These are phyloP conservation scores for Takifugu ocellatus DNA, from an alignment of 2,797 vertebrate species.

Conservation along the genomic window DNA sequence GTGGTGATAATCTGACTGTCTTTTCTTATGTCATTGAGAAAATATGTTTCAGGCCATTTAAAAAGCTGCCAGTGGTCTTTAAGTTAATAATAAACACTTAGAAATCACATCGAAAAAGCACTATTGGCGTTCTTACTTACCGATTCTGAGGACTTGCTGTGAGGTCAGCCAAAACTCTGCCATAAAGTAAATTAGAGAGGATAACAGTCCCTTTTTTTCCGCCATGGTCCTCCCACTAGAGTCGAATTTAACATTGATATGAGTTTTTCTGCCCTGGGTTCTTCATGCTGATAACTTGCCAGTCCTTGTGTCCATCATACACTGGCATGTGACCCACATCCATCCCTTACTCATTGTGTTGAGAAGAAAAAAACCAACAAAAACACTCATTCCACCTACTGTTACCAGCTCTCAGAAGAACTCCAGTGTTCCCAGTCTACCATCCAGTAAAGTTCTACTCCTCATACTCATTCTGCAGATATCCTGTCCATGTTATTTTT, in stretches of 20 bases:
- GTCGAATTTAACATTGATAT: conserved; percentile 68
- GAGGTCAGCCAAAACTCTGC: conserved; percentile 78
- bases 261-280: conserved; percentile 46
- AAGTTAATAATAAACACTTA: not conserved
- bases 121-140: conserved; percentile 75
- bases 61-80: not conserved
- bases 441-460: conserved; percentile 43
- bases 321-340: conserved; percentile 64
- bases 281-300: conserved; percentile 67
- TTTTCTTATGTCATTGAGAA: not conserved
- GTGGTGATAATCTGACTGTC: no score
- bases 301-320: conserved; percentile 59
- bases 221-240: conserved; percentile 73
- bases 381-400: conserved; percentile 38
- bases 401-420: conserved; percentile 40
- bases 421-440: conserved; percentile 52
- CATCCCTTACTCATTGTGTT: conserved; percentile 66
- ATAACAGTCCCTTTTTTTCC: conserved; percentile 73
- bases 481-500: conserved; percentile 42
- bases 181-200: conserved; percentile 74
- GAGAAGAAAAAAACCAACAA: conserved; percentile 25
- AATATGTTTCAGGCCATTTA: not conserved
- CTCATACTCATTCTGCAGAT: conserved; percentile 50
- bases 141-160: conserved; percentile 93
- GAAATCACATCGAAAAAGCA: not conserved